These are phyloP conservation scores for Poecilia gillii DNA, from an alignment of 2,797 vertebrate species.

Conservation along the genomic window DNA sequence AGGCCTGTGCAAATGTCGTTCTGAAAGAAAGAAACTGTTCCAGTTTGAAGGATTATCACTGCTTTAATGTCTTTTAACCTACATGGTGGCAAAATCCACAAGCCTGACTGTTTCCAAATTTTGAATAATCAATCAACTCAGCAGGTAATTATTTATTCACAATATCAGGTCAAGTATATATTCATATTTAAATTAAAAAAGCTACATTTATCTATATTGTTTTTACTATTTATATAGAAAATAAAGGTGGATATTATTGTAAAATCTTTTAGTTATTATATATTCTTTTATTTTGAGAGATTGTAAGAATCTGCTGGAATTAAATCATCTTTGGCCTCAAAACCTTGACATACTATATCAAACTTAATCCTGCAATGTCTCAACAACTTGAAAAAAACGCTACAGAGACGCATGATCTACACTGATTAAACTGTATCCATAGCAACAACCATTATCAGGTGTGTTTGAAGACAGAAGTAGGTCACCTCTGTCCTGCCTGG, in stretches of 20 bases:
- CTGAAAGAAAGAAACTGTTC: background rate
- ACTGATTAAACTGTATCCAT: slow-evolving; percentile 43
- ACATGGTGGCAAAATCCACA: background rate
- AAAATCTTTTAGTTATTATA: background rate
- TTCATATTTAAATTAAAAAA: background rate
- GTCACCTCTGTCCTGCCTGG: slow-evolving; percentile 2
- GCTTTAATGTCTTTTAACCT: background rate
- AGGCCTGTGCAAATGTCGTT: background rate
- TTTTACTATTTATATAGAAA: background rate
- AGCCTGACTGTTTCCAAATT: background rate
- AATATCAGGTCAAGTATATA: background rate
- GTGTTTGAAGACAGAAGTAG: slow-evolving; percentile 19
- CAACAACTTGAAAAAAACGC: slow-evolving; percentile 7
- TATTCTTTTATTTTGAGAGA: background rate
- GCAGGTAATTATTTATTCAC: background rate
- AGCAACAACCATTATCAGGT: slow-evolving; percentile 55
- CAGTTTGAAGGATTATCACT: background rate
- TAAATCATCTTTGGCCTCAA: background rate
- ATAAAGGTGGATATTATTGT: background rate
- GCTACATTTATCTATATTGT: background rate
- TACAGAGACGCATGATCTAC: slow-evolving; percentile 5
- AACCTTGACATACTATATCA: background rate
- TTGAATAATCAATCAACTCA: background rate
- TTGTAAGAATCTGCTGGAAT: background rate
- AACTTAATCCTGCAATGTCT: background rate